Base-by-base conservation (phyloP, 2,888 invertebrate genomes). In the Leptopilina syphax region DNA sequence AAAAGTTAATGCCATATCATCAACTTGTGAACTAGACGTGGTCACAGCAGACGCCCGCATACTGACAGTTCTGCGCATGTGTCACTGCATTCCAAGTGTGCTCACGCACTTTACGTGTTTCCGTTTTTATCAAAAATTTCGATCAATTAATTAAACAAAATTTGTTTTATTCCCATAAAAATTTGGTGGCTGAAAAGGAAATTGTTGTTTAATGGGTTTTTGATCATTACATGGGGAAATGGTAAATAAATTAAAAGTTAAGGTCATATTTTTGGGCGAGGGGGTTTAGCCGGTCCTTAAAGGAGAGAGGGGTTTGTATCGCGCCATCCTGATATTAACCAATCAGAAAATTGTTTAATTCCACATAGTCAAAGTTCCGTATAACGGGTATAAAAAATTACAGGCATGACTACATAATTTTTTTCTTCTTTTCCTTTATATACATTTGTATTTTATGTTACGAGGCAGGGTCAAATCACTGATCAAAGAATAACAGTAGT, bases 11-110 rank as follows among this genome's bases (percentile, higher is more conserved):
- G 73, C 73, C 73, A 73, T 57, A 73, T 73, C 57, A 73, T 57
- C 73, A 73, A 34, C 73, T 73, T n/a, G 9, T 34, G 41, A 66
- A 63, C 18, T 41, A 73, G 73, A 73, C 73, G 73, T 57, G 70
- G 70, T 70, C 60, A 60, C 70, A 70, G 54, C 68, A 34, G 70
- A 54, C 54, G 54, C 27, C 54, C 50, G 50, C 70, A 70, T 47
- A 50, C 13, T 7, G 6, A 13, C 18, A 24, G 24, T 9, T 54
- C 34, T 73, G 34, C 73, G 73, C 73, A 73, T 57, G 73, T 13
- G 54, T 13, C 13, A 8, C 7, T 44, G 3, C 0, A 67, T 44
- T 67, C 44, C 41, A n/a, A 41, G 41, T n/a, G 41, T n/a, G n/a
- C 44, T 13, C 41, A 13, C 18, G 12, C 24, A 54, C 70, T 70